Percentiles rank a stretch among this genome's conserved stretches.
Evolutionary conservation across 2,888 invertebrate genomes (phyloP).

Genomic region (Poecilobothrus nobilitatus): DNA sequence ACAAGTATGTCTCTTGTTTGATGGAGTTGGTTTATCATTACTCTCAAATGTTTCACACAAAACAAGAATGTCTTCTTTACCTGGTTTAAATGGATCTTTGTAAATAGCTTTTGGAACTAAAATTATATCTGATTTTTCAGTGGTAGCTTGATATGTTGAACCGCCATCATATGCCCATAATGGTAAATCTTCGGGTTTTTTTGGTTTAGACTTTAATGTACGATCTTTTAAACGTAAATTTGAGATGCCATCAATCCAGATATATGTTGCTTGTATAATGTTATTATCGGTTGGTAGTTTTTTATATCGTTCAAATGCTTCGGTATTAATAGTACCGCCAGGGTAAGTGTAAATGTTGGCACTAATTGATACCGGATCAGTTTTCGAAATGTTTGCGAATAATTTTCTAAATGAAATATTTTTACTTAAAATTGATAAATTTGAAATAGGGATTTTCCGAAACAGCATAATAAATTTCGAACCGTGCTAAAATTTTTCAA

Average conservation of each 20-base stretch:
- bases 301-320: no score
- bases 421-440: no score
- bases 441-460: no score
- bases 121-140: slow-evolving; percentile 58
- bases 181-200: slow-evolving; percentile 51
- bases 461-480: no score
- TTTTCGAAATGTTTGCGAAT: no score
- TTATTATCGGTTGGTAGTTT: slow-evolving; percentile 37
- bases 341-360: no score
- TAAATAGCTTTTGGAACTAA: slow-evolving; percentile 64
- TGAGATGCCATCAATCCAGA: slow-evolving; percentile 65
- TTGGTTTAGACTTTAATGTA: slow-evolving; percentile 55
- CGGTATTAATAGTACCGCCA: no score
- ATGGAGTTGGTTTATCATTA: slow-evolving; percentile 37
- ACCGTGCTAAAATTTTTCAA: no score
- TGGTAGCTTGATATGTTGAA: slow-evolving; percentile 53
- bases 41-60: slow-evolving; percentile 62
- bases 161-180: slow-evolving; percentile 64
- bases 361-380: no score
- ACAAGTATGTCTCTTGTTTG: slow-evolving; percentile 43
- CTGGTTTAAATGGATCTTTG: slow-evolving; percentile 60
- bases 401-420: no score
- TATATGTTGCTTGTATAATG: slow-evolving; percentile 51
- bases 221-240: slow-evolving; percentile 56
- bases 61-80: slow-evolving; percentile 59